Percentiles rank a stretch among this genome's conserved stretches.
Evolutionary conservation across 2,888 invertebrate species (phyloP).

Genomic region (Apotomis turbidana): DNA sequence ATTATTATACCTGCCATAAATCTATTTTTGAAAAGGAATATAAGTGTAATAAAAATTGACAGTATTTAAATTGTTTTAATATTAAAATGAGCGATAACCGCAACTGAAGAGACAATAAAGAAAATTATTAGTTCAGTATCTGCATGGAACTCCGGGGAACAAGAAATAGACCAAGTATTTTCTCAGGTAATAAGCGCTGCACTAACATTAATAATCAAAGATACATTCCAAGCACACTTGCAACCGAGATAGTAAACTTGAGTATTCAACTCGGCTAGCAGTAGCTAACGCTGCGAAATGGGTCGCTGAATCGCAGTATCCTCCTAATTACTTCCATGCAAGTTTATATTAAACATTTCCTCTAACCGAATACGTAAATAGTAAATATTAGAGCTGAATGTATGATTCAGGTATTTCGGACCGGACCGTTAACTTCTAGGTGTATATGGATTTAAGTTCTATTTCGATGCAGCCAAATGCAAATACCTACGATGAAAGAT

Average conservation of each 20-base stretch:
- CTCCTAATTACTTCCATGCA: slow-evolving; percentile 19
- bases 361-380: not conserved
- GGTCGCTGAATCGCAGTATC: slow-evolving; percentile 29
- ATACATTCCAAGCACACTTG: slow-evolving; percentile 30
- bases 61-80: no score
- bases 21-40: no score
- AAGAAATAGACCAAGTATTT: slow-evolving; percentile 12
- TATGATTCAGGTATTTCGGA: not conserved
- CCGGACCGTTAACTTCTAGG: no score
- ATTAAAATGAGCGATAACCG: no score
- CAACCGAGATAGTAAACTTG: slow-evolving; percentile 34
- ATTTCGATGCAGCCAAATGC: no score
- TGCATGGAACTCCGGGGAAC: not conserved
- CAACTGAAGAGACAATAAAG: no score
- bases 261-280: slow-evolving; percentile 29
- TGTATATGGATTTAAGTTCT: no score
- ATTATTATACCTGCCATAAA: no score
- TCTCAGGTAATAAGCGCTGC: slow-evolving; percentile 6
- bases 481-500: no score
- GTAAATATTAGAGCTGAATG: not conserved
- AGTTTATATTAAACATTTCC: slow-evolving; percentile 28
- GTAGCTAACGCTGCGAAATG: slow-evolving; percentile 29
- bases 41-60: no score
- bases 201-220: slow-evolving; percentile 34
- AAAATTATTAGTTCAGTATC: not conserved